Base-by-base conservation (phyloP, 2,888 invertebrate species). In the Beris chalybata region DNA sequence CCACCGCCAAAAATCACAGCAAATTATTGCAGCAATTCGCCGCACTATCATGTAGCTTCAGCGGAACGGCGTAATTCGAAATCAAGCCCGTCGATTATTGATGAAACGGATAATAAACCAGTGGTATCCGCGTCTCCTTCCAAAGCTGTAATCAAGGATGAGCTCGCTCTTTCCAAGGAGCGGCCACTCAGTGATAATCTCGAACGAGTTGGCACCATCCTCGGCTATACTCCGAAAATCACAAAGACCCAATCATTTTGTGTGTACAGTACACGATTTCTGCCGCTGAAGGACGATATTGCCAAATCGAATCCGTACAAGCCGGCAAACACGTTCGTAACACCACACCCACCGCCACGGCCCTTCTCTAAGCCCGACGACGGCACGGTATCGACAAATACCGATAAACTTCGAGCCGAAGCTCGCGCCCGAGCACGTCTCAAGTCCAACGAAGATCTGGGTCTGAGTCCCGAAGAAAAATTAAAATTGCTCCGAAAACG, bases 371-470 rank as follows among this genome's bases (percentile, higher is more conserved):
- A 71, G 32, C 50, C 70, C n/a, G 72, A 72, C 5, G 67, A 71
- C 13, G 56, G 61, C 4, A 77, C 77, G 66, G 66, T 72, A 22
- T 65, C 72, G 4, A 63, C 74, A 4, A 76, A 77, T 0, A 85
- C 85, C 0, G 84, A 87, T 73, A 85, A 87, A 76, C 80, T 87
- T 56, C 85, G 86, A 68, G 85, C 85, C 69, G 86, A 87, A 70
- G 86, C 86, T 30, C 80, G 89, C 65, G 87, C 86, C 22, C 82
- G 88, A 57, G 88, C 89, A 7, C 83, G 87, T 55, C 78, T 89
- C 30, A 87, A 87, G 77, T 89, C 88, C 66, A 90, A 91, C 75
- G 87, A 89, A 70, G 90, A 91, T 74, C 78, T 91, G 30, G 89
- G 90, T 2, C 80, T 87, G n/a, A 89, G 87, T 76, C 88, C 87